Base-by-base conservation (phyloP, 2,888 invertebrate genomes). In the Mythimna vitellina region DNA sequence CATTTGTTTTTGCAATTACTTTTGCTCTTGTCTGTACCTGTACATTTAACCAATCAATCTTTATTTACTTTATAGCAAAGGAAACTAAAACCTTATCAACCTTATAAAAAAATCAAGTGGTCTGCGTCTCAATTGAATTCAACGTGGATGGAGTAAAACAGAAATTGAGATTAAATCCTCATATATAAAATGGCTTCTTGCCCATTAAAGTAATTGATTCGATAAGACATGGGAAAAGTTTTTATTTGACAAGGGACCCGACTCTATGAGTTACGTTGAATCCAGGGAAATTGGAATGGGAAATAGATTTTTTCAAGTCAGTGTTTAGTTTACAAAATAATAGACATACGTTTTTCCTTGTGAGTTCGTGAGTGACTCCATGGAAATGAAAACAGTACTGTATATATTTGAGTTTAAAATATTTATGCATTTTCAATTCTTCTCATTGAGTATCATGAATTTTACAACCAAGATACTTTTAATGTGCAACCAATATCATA, bases 191-290 rank as follows among this genome's bases (percentile, higher is more conserved):
- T 88, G 87, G 88, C 88, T 92, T 89, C 90, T 88, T 89, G 85
- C 86, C 93, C 90, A 92, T 94, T 93, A 93, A 89, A 92, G 94
- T 94, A 93, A 95, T 94, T 94, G 95, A 94, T 94, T 94, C 92
- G 89, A 93, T 93, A 94, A 93, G 93, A 94, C 92, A 92, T 90
- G 90, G 90, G 91, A 89, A 93, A 95, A 94, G 91, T 95, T 94
- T 95, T 91, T 92, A 93, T 94, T 95, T 94, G 94, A 94, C 93
- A 93, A 93, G 95, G 95, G 95, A 94, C 92, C 87, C 85, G 83
- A 87, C 87, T 90, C 89, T 93, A 93, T 93, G 93, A 93, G 90
- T 91, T 89, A 92, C 91, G 91, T 83, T 87, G 89, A 93, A 90
- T 90, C 89, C 87, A 86, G 89, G 91, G 89, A 91, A 93, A 93